Base-by-base conservation (phyloP, 2,113 vertebrate species). In the Ceyx cyanopectus region DNA sequence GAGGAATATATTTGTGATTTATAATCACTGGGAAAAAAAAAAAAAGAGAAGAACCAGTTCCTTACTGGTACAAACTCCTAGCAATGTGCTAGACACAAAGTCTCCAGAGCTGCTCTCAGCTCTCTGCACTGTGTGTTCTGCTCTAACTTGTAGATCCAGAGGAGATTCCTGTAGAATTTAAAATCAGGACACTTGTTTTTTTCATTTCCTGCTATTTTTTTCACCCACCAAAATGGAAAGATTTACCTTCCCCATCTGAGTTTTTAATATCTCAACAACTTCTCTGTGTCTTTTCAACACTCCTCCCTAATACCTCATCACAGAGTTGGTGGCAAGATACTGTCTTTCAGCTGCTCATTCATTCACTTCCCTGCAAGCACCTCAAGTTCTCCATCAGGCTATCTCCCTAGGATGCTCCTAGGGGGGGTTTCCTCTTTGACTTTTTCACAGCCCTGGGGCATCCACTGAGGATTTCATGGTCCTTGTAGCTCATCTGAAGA, bases 281-380 rank as follows among this genome's bases (percentile, higher is more conserved):
- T 93, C 37, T 43, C 68, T 29, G 5, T 4, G 26, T 40, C 83
- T 91, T 95, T 95, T 95, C 90, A 82, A 74, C 93, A 34, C 82
- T 91, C 76, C 76, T 95, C 56, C 82, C 79, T 87, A 66, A 87
- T 91, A 94, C 93, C 90, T 95, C 79, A 77, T 92, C 82, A 77
- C 51, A 34, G 87, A 83, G 63, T 46, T 82, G 87, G 94, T 91
- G 72, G 94, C 85, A 56, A 91, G 90, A 73, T 69, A 66, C 32
- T 74, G 65, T 95, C 90, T 95, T 95, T 96, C 94, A 92, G 87
- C 93, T 87, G 75, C 79, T 95, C 40, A 5, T 89, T 95, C 41
- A 27, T 89, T 92, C 56, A 45, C 63, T 79, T 77, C 46, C 32
- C 74, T 84, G 74, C 60, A 89, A 91, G 45, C 41, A 60, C 87